These are phyloP conservation scores for Cyphomyrus plagiostoma DNA, from an alignment of 2,113 vertebrate genomes.

Conservation along the genomic window DNA sequence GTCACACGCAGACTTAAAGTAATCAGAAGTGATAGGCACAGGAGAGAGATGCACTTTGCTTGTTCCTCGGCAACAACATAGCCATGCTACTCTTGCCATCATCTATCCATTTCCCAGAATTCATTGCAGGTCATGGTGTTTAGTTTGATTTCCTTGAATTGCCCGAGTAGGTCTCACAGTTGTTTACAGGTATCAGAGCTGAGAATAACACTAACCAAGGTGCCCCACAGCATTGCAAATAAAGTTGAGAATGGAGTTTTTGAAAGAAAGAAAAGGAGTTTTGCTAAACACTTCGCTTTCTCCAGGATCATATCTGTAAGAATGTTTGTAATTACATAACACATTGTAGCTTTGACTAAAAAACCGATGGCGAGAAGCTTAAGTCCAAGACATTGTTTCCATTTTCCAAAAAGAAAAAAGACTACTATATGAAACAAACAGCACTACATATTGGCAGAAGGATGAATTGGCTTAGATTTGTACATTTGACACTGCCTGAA, in stretches of 20 bases:
- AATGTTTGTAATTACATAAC: conserved; percentile 14
- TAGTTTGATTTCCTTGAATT: neutral
- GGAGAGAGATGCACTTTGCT: neutral
- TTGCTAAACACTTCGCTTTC: neutral
- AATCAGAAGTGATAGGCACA: neutral
- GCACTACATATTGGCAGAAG: neutral
- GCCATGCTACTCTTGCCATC: neutral
- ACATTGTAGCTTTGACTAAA: conserved; percentile 16
- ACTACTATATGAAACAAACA: neutral
- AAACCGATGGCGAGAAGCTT: neutral
- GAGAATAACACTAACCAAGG: neutral
- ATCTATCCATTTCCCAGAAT: neutral
- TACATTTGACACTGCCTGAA: neutral
- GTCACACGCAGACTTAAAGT: neutral
- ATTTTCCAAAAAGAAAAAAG: neutral
- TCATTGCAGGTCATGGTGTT: neutral
- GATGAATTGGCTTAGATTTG: neutral
- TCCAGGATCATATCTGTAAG: neutral
- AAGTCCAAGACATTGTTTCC: neutral
- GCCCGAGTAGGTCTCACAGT: neutral
- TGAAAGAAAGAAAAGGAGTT: neutral
- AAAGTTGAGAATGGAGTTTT: neutral
- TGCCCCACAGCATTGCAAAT: neutral
- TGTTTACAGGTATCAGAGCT: neutral
- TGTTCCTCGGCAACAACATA: neutral